A percentile compares a stretch with the other conserved stretches of the same genome.
Evolutionary conservation across 2,797 vertebrate species (phyloP).

Genomic region (Odontamblyopus rebecca): DNA sequence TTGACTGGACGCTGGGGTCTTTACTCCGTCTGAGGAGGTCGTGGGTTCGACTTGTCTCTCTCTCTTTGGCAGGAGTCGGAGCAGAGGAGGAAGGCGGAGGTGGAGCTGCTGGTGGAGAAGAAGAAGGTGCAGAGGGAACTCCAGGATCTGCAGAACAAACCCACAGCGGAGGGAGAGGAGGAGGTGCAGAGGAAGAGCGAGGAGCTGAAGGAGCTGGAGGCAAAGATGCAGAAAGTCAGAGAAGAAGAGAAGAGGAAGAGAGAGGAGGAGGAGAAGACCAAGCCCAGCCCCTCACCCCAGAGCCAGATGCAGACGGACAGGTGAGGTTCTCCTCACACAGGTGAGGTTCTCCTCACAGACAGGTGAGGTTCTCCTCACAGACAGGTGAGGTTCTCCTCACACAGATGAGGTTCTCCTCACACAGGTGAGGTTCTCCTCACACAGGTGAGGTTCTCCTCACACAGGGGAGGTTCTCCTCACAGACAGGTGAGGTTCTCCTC

Average conservation of each 20-base stretch:
- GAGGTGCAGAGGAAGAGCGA: constrained; percentile 72
- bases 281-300: neutral
- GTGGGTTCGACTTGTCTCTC: too few species aligned
- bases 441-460: too few species aligned
- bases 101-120: constrained; percentile 70
- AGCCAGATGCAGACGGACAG: neutral
- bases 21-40: too few species aligned
- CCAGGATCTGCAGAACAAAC: constrained; percentile 57
- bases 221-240: constrained; percentile 69
- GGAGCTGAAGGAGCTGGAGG: constrained; percentile 75
- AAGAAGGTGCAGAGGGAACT: constrained; percentile 72
- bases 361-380: too few species aligned
- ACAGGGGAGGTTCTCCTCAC: too few species aligned
- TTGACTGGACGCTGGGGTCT: too few species aligned
- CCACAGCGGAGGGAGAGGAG: constrained; percentile 57
- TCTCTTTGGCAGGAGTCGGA: constrained; percentile 37
- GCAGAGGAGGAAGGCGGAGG: constrained; percentile 61
- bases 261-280: constrained; percentile 20
- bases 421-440: too few species aligned
- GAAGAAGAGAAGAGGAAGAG: constrained; percentile 18
- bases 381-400: too few species aligned
- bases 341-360: too few species aligned
- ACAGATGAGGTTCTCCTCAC: too few species aligned
- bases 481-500: too few species aligned
- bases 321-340: neutral